Conservation (phyloP, 2,113 vertebrate species). For the Zosterops borbonicus region DNA sequence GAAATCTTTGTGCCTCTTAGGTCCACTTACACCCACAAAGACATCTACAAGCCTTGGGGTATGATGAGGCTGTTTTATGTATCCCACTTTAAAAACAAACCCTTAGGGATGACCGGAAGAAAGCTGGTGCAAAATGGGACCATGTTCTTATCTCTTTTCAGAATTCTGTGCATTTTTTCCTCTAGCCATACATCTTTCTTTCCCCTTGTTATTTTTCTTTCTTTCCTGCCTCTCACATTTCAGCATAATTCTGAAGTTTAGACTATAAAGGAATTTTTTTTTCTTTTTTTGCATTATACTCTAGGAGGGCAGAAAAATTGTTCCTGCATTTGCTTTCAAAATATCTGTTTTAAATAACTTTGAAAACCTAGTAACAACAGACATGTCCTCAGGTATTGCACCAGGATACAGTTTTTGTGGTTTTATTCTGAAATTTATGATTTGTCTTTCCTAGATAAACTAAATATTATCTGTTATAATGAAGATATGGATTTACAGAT, state of each 20-base stretch:
- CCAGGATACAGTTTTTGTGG: neutral
- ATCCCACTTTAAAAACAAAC: neutral
- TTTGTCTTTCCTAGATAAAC: neutral
- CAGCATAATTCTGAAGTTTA: neutral
- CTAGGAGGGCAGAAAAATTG: neutral
- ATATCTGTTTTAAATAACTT: neutral
- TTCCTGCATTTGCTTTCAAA: neutral
- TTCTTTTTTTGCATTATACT: neutral
- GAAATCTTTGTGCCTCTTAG: neutral
- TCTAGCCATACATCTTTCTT: neutral
- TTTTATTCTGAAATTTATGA: neutral
- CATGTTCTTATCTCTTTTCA: accelerated
- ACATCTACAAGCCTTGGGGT: neutral
- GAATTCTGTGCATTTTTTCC: accelerated
- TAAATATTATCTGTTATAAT: neutral
- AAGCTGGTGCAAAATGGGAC: neutral
- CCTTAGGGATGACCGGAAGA: neutral
- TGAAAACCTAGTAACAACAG: neutral
- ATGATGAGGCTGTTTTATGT: neutral
- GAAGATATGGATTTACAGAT: neutral
- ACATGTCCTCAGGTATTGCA: neutral
- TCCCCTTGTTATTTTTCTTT: neutral
- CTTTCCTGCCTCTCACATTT: neutral
- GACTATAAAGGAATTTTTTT: too few relatives aligned
- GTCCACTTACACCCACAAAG: neutral